Evolutionary conservation across 2,113 vertebrate genomes (phyloP), one percentile per base, ranked within the genome.

Genomic region (Arenaria interpres): DNA sequence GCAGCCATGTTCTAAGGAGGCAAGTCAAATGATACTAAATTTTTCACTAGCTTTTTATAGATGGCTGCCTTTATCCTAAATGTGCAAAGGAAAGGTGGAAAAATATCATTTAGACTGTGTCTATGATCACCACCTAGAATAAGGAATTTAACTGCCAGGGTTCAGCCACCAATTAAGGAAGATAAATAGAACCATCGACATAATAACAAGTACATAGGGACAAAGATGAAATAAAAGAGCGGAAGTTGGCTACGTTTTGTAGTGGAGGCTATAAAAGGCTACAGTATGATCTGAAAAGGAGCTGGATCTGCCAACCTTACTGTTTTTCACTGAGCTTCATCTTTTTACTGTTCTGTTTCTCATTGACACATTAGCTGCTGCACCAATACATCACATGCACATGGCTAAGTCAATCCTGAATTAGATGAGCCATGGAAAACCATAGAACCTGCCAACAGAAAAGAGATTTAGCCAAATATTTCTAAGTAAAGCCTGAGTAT

Each of bases 391-490:
- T 96, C 95, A 97, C 93, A 95, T 91, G 89, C 63, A 94, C 96
- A 93, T 23, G 18, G 93, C 78, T 93, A 96, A 97, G 93, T 97
- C 97, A 95, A 78, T 97, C 91, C 91, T 85, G 93, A 96, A 95
- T 94, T 95, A 97, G 96, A 97, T 93, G 94, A 97, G 94, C 93
- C 91, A 93, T 94, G 93, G 91, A 96, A 97, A 98, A 90, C 64
- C 37, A 82, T 25, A 53, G 35, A 80, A 53, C 48, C 56, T 93
- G 71, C 90, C 57, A 92, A 96, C 18, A 94, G 87, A 87, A 76
- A 88, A 63, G 76, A 63, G 77, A 57, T 89, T 86, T 78, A 94
- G 93, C 89, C 76, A 90, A 91, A 93, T 95, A 96, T 80, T 91
- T 96, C 89, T 91, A 88, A 74, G 77, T 89, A 94, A 97, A 94